phyloP scores from a whole-genome alignment of 2,888 invertebrate genomes.

The Phoronis australis region DNA sequence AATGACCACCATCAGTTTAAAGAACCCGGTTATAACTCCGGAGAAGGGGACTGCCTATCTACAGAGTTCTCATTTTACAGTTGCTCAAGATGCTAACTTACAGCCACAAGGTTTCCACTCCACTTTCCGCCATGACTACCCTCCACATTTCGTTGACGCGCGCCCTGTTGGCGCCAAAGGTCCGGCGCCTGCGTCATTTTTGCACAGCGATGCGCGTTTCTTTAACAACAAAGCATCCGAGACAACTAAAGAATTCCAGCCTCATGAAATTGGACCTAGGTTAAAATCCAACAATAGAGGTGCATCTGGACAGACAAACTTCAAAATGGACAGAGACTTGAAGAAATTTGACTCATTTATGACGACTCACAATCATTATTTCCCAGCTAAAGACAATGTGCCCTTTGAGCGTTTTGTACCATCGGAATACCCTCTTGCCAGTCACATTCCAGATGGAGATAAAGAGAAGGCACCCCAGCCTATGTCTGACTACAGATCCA shows the following conservation, averaged over 20 bases:
- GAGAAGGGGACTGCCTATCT: constrained; percentile 27
- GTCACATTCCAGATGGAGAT: constrained; percentile 40
- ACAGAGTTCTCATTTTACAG: constrained; percentile 35
- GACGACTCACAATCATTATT: constrained; percentile 38
- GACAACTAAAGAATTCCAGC: constrained; percentile 30
- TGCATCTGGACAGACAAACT: constrained; percentile 37
- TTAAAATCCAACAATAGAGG: constrained; percentile 23
- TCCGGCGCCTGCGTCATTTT: constrained; percentile 37
- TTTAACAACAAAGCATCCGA: constrained; percentile 38
- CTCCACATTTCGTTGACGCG: constrained; percentile 23
- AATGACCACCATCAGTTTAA: no score
- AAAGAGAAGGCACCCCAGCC: constrained; percentile 33
- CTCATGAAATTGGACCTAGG: constrained; percentile 27
- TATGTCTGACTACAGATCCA: constrained; percentile 37
- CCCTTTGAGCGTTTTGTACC: constrained; percentile 12
- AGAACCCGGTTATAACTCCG: constrained; percentile 5
- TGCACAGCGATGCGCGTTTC: constrained; percentile 36
- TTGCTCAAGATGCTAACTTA: constrained; percentile 30
- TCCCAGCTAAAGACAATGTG: constrained; percentile 28
- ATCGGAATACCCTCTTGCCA: constrained; percentile 16
- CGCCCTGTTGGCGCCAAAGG: constrained; percentile 25
- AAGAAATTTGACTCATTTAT: constrained; percentile 34
- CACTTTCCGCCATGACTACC: constrained; percentile 39
- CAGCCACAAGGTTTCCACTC: constrained; percentile 28
- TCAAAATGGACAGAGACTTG: constrained; percentile 43